Evolutionary conservation across 2,888 invertebrate genomes (phyloP), one percentile per base, ranked within the genome.

Genomic region (Acanthacorydalis orientalis): DNA sequence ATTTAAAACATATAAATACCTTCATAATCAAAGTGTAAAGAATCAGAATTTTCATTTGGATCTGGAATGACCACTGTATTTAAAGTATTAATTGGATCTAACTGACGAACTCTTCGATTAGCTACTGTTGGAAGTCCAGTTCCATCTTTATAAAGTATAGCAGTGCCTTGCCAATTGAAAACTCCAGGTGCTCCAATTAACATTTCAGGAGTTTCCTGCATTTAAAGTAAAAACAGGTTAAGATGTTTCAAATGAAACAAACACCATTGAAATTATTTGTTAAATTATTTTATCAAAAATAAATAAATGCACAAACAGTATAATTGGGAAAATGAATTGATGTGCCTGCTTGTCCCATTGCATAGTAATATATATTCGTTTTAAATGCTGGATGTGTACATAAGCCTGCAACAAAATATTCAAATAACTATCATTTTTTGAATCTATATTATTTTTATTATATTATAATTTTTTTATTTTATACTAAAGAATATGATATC

Each of bases 131-230:
- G 34, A 1, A 43, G 34, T 48, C 50, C 50, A 49, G 52, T 57
- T 6, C 43, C 32, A 43, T 59, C 58, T 45, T 39, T 49, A 7
- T 59, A 57, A 16, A 55, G 50, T 16, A 61, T 44, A 6, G 56
- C 49, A 44, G 55, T 58, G 64, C 77, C 78, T 53, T 69, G 68
- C 77, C 77, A 78, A 43, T 74, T 71, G 47, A 68, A 60, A n/a
- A 77, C 64, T 1, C 78, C 79, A 3, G 78, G 78, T 1, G 77
- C 74, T 4, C 78, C 78, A 12, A 77, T 57, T 7, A 77, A 57
- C 12, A 77, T 53, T 46, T 65, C 68, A 37, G 14, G 10, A 34
- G 10, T 33, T 16, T 44, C n/a, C 43, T 43, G 31, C 4, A 43
- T 23, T 8, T 12, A 15, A 12, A 41, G 7, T 41, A 15, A 12